Evolutionary conservation across 2,888 invertebrate species (phyloP), one percentile per base, ranked within the genome.

Genomic region (Geophilus truncorum): DNA sequence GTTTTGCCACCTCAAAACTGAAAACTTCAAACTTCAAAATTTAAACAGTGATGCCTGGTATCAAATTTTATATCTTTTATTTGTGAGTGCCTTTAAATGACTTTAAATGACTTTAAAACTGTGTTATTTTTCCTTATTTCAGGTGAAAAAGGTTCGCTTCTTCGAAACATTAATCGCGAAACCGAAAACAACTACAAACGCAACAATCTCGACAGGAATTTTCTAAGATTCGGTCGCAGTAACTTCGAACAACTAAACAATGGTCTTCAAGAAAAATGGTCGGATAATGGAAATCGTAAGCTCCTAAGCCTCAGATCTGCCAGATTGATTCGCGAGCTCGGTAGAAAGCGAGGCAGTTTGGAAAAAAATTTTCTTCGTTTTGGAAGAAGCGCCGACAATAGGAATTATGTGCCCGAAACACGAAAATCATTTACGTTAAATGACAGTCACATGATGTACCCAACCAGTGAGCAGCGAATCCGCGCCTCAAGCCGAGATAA

Each of bases 311-410:
- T 51, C 51, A 51, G 51, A 51, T 51, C 51, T 51, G 51, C 51
- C 9, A 51, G 51, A 51, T 51, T 51, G 51, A 75, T 75, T 10
- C 76, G 78, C 12, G 78, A 78, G 23, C 36, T 34, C n/a, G 36
- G 78, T 21, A 30, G 36, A 30, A 78, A 78, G 21, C 78, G 78
- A 25, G 78, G 78, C 10, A 36, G 18, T 36, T 36, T 78, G 32
- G 78, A 78, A n/a, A 32, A 36, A 25, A 78, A 78, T 36, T 78
- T 78, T 36, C 78, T 78, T 78, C 78, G 78, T 21, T 78, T 78
- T 36, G 78, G 82, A 81, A 80, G 81, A 81, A 78, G 18, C 51
- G 40, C 15, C 21, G 78, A 51, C 2, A 18, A n/a, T n/a, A 18
- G 51, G 18, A 51, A 51, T 18, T 7, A 75, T 30, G 28, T 28